Conservation (phyloP, 2,888 invertebrate genomes). For the Sphinx pinastri region DNA sequence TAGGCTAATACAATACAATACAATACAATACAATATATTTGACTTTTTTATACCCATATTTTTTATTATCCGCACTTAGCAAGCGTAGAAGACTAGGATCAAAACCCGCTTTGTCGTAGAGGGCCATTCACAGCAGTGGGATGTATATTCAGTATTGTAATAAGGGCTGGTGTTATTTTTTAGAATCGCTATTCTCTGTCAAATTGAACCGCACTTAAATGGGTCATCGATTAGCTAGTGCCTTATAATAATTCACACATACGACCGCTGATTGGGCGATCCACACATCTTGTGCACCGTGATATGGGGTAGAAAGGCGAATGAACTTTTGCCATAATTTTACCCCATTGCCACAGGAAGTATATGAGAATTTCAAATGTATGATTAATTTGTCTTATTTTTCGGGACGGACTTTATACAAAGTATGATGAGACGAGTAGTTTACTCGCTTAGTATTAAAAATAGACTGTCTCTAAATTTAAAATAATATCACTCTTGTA, state of each 20-base stretch:
- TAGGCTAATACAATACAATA: no score
- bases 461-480: no score
- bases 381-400: background rate
- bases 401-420: no score
- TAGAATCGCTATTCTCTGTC: slow-evolving; percentile 28
- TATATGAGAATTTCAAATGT: background rate
- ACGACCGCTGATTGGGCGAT: slow-evolving; percentile 43
- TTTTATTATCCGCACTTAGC: no score
- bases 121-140: no score
- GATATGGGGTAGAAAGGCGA: slow-evolving; percentile 15
- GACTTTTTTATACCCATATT: no score
- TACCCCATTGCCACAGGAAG: background rate
- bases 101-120: no score
- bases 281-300: slow-evolving; percentile 23
- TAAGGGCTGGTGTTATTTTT: background rate
- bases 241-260: slow-evolving; percentile 55
- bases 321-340: slow-evolving; percentile 1
- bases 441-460: no score
- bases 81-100: no score
- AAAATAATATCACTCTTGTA: no score
- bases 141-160: background rate
- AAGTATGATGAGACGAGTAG: no score
- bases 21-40: no score
- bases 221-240: slow-evolving; percentile 59
- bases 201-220: slow-evolving; percentile 36